phyloP scores from a whole-genome alignment of 2,888 invertebrate genomes.

The Cephonodes hylas region DNA sequence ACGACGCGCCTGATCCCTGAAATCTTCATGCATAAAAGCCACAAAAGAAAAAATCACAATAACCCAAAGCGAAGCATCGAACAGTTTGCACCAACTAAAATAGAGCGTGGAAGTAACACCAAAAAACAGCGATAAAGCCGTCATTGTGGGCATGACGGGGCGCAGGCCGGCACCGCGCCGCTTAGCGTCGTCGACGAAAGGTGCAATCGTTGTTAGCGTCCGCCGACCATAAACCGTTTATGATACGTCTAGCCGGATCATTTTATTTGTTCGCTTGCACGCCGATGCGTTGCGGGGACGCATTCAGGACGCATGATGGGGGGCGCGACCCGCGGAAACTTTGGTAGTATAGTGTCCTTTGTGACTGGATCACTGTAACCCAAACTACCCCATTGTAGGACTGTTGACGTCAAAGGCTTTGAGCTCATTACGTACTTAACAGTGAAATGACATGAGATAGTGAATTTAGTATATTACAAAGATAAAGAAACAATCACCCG shows the following conservation, averaged over 20 bases:
- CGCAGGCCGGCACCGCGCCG: not conserved
- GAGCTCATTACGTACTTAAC: too few species aligned
- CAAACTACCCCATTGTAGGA: too few species aligned
- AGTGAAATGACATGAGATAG: too few species aligned
- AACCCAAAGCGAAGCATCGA: too few species aligned
- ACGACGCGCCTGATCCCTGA: too few species aligned
- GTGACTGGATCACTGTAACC: too few species aligned
- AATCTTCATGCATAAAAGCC: too few species aligned
- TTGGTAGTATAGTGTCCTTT: too few species aligned
- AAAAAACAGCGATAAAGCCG: not conserved
- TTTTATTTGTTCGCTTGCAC: constrained; percentile 32
- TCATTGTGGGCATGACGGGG: not conserved
- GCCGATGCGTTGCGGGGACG: not conserved
- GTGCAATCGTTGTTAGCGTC: constrained; percentile 49
- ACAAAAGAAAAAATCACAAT: too few species aligned
- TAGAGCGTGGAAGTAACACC: not conserved
- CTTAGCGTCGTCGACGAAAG: constrained; percentile 24
- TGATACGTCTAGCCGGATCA: constrained; percentile 60
- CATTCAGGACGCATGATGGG: not conserved
- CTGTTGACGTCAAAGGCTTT: too few species aligned
- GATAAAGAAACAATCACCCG: too few species aligned
- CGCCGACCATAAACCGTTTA: constrained; percentile 53
- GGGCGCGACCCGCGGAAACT: not conserved
- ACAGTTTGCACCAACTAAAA: not conserved
- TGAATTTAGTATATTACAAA: too few species aligned